Base-by-base conservation (phyloP, 2,113 vertebrate species). In the Enhydra lutris region DNA sequence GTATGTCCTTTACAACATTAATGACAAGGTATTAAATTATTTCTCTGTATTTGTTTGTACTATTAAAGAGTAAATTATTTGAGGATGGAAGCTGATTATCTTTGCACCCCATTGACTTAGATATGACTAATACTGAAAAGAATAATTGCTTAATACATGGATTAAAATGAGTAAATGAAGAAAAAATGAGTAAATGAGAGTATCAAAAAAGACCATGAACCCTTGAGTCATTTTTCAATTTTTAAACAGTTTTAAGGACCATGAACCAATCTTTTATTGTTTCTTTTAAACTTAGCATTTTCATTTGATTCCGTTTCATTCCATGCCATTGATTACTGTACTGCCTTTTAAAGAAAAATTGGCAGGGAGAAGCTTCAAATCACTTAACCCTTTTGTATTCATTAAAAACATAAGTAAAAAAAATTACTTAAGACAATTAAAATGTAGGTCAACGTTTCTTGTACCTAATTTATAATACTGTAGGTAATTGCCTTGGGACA, bases 371-470 rank as follows among this genome's bases (percentile, higher is more conserved):
- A 61, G 82, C 50, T 97, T 96, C 93, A 90, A 83, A 89, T 92
- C 42, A 94, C 42, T 69, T 95, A 92, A 79, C 21, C 45, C 11
- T 52, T 92, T 95, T 95, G 45, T 73, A 76, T 88, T 97, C 95
- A 97, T 97, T 85, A 92, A 93, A 96, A 85, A 69, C 36, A 18
- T 92, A 94, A 94, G 61, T 89, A 90, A 97, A 98, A 97, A 59
- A 97, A 59, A 73, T 96, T 93, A 90, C 92, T 86, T 96, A 61
- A 93, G 90, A 78, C 50, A 97, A 96, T 97, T 96, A 92, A 94
- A 98, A 97, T 95, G 65, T 94, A 86, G 76, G 95, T 78, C 93
- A 96, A 5, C 92, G 11, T 82, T 92, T 63, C 76, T 81, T 69
- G 12, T 29, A n/a, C 47, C 84, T 94, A 85, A 96, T 97, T 95